phyloP scores from a whole-genome alignment of 2,113 vertebrate species.

The Hypocryptadius cinnamomeus region DNA sequence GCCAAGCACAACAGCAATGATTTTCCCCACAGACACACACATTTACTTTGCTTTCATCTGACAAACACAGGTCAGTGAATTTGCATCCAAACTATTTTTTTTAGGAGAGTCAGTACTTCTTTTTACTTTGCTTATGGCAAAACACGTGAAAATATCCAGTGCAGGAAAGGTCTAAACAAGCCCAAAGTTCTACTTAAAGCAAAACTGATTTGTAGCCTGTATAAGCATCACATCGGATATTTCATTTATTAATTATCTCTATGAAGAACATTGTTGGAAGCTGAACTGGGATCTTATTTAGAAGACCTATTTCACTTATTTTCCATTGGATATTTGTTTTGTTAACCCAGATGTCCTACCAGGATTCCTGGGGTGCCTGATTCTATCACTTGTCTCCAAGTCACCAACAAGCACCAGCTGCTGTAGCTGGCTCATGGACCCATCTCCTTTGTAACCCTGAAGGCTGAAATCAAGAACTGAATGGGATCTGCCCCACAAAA shows the following conservation, averaged over 20 bases:
- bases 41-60: slow-evolving; percentile 28
- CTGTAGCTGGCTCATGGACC: neutral
- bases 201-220: neutral
- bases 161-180: neutral
- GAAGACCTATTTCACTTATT: neutral
- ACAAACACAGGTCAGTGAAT: neutral
- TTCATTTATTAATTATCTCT: neutral
- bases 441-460: neutral
- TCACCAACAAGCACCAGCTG: neutral
- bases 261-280: neutral
- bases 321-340: neutral
- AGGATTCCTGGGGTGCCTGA: neutral
- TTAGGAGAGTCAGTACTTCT: neutral
- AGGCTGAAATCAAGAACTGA: neutral
- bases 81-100: neutral
- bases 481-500: neutral
- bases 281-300: neutral
- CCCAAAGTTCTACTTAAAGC: neutral
- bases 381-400: neutral
- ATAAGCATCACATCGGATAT: neutral
- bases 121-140: neutral
- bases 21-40: neutral
- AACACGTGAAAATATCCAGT: neutral
- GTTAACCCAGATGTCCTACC: neutral
- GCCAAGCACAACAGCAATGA: slow-evolving; percentile 42